Percentiles rank a stretch among this genome's conserved stretches.
phyloP scores from a whole-genome alignment of 2,797 vertebrate genomes.

The Podarcis lilfordi region DNA sequence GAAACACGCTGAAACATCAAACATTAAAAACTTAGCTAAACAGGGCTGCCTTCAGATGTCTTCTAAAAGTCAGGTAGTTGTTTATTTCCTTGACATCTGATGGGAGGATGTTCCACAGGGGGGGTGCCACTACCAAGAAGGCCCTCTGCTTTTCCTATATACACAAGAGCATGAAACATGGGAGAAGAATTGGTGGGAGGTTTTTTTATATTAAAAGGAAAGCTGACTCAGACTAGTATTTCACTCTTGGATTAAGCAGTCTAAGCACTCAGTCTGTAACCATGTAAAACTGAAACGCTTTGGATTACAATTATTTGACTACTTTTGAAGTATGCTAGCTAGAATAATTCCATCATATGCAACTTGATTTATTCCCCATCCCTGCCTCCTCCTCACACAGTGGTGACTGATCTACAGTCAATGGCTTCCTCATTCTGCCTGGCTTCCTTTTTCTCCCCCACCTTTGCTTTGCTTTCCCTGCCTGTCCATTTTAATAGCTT shows the following conservation, averaged over 20 bases:
- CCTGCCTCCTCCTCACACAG: not conserved
- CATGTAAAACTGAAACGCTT: not conserved
- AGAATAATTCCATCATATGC: not conserved
- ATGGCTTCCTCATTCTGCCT: constrained; percentile 47
- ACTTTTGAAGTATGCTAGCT: not conserved
- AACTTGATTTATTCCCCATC: not conserved
- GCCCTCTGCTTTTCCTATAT: not conserved
- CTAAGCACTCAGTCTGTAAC: not conserved
- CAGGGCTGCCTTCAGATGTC: no score
- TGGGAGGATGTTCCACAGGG: no score
- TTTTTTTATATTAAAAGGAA: not conserved
- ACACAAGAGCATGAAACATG: not conserved
- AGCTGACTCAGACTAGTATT: not conserved
- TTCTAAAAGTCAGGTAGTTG: no score
- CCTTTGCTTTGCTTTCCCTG: constrained; percentile 58
- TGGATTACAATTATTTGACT: not conserved
- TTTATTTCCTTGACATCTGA: no score
- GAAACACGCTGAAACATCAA: no score
- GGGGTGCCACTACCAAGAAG: no score
- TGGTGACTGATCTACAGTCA: constrained; percentile 32
- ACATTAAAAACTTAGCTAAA: no score
- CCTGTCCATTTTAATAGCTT: constrained; percentile 69
- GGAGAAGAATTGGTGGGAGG: not conserved
- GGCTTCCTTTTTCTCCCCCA: constrained; percentile 49
- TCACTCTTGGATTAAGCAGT: not conserved